Evolutionary conservation across 2,888 invertebrate species (phyloP).

Genomic region (Chrysina gloriosa): DNA sequence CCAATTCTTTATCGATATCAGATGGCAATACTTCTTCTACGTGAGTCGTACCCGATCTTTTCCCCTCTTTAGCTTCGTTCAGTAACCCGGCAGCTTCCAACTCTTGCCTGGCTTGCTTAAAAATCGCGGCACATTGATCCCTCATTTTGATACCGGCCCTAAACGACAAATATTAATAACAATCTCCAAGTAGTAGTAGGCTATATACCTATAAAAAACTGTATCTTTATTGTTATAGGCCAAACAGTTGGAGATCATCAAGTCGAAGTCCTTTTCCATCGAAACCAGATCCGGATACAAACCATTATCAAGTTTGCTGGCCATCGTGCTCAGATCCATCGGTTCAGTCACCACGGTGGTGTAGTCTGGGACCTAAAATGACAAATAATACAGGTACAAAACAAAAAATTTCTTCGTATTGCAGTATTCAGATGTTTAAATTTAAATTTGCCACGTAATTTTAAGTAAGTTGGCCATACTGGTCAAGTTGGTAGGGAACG

Average conservation of each 20-base stretch:
- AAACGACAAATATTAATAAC: too few relatives aligned
- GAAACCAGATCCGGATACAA: slow-evolving; percentile 79
- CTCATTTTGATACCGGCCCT: slow-evolving; percentile 89
- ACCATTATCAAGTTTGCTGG: slow-evolving; percentile 76
- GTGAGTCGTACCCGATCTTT: slow-evolving; percentile 52
- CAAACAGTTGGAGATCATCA: slow-evolving; percentile 97
- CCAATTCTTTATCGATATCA: slow-evolving; percentile 70
- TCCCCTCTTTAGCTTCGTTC: slow-evolving; percentile 62
- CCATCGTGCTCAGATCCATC: slow-evolving; percentile 93
- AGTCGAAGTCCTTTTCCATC: slow-evolving; percentile 89
- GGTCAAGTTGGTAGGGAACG: too few relatives aligned
- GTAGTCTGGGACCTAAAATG: slow-evolving; percentile 87
- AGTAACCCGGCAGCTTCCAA: slow-evolving; percentile 72
- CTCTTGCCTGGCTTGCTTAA: slow-evolving; percentile 83
- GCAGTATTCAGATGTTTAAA: background rate
- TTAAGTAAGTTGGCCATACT: too few relatives aligned
- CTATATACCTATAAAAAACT: slow-evolving; percentile 81
- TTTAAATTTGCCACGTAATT: background rate
- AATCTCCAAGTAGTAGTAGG: too few relatives aligned
- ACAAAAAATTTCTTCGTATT: background rate
- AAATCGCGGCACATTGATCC: slow-evolving; percentile 85
- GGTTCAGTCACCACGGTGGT: slow-evolving; percentile 84
- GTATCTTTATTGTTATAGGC: slow-evolving; percentile 96
- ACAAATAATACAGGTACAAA: too few relatives aligned
- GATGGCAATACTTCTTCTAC: slow-evolving; percentile 66